Percentiles rank a stretch among this genome's conserved stretches.
Evolutionary conservation across 2,888 invertebrate genomes (phyloP).

Genomic region (Gymnoscelis rufifasciata): DNA sequence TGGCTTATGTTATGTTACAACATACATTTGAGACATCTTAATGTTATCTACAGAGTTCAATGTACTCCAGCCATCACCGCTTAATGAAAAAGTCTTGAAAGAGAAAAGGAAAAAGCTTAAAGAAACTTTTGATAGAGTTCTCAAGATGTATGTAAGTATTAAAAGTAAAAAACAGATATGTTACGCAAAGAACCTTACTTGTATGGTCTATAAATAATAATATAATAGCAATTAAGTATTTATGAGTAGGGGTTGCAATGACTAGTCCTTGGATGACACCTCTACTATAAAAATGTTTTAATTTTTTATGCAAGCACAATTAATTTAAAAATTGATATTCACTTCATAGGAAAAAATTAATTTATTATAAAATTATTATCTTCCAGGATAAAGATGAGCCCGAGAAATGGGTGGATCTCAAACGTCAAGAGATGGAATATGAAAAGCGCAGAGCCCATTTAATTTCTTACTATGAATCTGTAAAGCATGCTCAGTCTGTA

Average conservation of each 20-base stretch:
- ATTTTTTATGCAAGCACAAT: too few species aligned
- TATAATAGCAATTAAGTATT: too few species aligned
- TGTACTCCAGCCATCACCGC: constrained; percentile 94
- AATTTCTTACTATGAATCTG: constrained; percentile 96
- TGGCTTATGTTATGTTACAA: too few species aligned
- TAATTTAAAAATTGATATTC: too few species aligned
- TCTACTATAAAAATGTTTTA: too few species aligned
- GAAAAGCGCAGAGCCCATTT: constrained; percentile 92
- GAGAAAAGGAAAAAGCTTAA: constrained; percentile 97
- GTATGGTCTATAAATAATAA: too few species aligned
- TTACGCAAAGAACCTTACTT: too few species aligned
- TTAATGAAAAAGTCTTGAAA: constrained; percentile 97
- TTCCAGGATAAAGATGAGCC: constrained; percentile 95
- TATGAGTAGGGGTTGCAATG: too few species aligned
- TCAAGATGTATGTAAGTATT: constrained; percentile 95
- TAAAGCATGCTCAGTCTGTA: constrained; percentile 96
- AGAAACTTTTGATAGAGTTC: constrained; percentile 96
- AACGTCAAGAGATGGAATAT: constrained; percentile 93
- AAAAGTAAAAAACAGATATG: too few species aligned
- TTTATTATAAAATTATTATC: background rate
- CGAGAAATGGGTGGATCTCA: constrained; percentile 95
- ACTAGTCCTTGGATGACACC: too few species aligned
- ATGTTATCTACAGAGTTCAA: constrained; percentile 87
- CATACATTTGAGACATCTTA: too few species aligned
- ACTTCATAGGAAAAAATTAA: too few species aligned